Evolutionary conservation across 2,797 vertebrate genomes (phyloP).

Genomic region (Phataginus tetradactyla): DNA sequence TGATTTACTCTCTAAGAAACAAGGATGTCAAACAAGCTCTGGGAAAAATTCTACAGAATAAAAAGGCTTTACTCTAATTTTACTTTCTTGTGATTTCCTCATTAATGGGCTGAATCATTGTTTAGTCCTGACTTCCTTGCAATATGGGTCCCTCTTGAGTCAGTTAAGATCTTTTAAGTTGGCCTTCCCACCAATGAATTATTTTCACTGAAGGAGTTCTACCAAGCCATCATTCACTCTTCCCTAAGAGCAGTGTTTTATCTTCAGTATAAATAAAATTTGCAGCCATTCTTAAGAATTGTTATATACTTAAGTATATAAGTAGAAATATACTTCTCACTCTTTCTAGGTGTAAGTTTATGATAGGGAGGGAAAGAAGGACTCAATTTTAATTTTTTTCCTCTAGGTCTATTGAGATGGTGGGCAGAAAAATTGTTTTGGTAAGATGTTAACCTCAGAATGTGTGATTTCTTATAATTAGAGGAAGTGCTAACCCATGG

Average conservation of each 20-base stretch:
- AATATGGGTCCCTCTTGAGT: neutral
- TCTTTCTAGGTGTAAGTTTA: neutral
- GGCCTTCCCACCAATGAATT: neutral
- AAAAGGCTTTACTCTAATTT: neutral
- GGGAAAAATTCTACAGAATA: conserved; percentile 21
- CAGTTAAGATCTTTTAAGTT: neutral
- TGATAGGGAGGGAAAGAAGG: neutral
- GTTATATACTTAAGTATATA: no score
- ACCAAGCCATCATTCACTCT: neutral
- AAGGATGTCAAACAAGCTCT: conserved; percentile 58
- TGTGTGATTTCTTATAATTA: neutral
- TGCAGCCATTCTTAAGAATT: neutral
- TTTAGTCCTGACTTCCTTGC: neutral
- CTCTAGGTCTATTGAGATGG: neutral
- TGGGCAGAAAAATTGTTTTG: neutral
- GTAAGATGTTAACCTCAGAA: neutral
- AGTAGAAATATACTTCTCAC: neutral
- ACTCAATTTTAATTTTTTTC: neutral
- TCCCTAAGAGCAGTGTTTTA: neutral
- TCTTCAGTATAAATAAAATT: neutral
- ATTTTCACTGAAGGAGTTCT: neutral
- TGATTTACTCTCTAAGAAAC: conserved; percentile 60
- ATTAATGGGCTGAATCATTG: neutral
- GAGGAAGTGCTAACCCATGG: neutral
- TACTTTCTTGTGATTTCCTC: neutral